Base-by-base conservation (phyloP, 2,113 vertebrate species). In the Pelecanoides urinatrix region DNA sequence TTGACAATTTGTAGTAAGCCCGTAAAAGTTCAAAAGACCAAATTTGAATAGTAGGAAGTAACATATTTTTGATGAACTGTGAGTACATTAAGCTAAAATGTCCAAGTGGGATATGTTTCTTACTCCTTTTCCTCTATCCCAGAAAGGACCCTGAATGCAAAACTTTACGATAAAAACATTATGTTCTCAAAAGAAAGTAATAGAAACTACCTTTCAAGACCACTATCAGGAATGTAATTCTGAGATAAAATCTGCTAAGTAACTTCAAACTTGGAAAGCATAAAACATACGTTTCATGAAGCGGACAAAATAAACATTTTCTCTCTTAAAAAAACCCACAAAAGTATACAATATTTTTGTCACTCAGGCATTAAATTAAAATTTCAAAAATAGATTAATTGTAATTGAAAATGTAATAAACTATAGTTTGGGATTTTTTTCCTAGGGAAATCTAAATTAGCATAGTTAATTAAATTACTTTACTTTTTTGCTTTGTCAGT, bases 401-500 rank as follows among this genome's bases (percentile, higher is more conserved):
- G 86, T 96, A 98, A 98, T 96, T 97, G 95, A 96, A 97, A 97
- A 97, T 63, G 92, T 94, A 97, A 95, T 96, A 98, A 97, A 97
- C 95, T 86, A 95, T 94, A 93, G 56, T 97, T 97, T 90, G 40
- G n/a, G 30, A 67, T 78, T 92, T 97, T 97, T 97, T 96, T 95
- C 72, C 88, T 93, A 94, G 66, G 75, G 94, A 70, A 95, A 90
- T 95, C 84, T 97, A 97, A 98, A 98, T 98, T 97, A 97, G 32
- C 87, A 95, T 96, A 93, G 97, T 91, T 98, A 98, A 98, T 97
- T 95, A 98, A 98, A 90, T 98, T 96, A 94, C 91, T 96, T 96
- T 87, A 87, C 73, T 96, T 94, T 98, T 98, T 97, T 97, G 98
- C 96, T 97, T 98, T 98, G 96, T 98, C 97, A 98, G 98, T 96